phyloP scores from a whole-genome alignment of 2,888 invertebrate species.

The Stratiomys singularior region DNA sequence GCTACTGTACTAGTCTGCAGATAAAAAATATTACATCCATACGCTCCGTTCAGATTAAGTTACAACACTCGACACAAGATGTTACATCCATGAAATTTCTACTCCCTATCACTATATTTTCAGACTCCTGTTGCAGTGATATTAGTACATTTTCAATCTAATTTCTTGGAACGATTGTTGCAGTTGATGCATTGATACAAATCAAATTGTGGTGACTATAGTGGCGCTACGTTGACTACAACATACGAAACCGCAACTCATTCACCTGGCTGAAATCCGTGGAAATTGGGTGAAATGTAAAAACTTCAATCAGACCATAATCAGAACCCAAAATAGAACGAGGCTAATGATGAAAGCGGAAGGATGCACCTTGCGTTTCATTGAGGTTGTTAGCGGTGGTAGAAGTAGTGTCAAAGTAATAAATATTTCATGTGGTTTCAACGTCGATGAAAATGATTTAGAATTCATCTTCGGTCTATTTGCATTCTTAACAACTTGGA shows the following conservation, averaged over 20 bases:
- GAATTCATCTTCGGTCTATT: too few species aligned
- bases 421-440: too few species aligned
- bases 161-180: neutral
- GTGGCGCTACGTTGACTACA: neutral
- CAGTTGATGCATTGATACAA: neutral
- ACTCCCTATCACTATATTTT: neutral
- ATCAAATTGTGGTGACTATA: neutral
- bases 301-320: neutral
- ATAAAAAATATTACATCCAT: neutral
- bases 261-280: conserved; percentile 9
- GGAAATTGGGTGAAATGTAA: conserved; percentile 32
- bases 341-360: neutral
- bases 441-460: too few species aligned
- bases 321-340: neutral
- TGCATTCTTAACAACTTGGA: too few species aligned
- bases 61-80: neutral
- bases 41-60: neutral
- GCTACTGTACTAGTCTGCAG: neutral
- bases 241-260: conserved; percentile 15
- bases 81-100: neutral
- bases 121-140: neutral
- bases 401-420: too few species aligned
- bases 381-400: too few species aligned
- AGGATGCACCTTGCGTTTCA: neutral
- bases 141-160: neutral